These are phyloP conservation scores for Antheraea yamamai DNA, from an alignment of 2,888 invertebrate species.

Conservation along the genomic window DNA sequence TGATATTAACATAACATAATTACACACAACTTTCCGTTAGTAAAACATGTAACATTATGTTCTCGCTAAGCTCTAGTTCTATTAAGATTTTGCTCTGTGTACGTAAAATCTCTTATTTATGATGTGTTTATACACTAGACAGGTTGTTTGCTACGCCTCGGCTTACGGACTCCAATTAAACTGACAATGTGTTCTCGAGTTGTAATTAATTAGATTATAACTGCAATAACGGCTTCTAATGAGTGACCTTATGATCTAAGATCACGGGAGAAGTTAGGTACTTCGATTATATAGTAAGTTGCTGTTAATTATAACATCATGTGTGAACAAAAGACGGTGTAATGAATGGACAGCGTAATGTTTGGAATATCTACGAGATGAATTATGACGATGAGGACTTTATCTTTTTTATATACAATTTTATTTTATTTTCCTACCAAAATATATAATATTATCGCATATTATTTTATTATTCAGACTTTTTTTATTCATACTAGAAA, in stretches of 20 bases:
- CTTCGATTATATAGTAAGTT: conserved; percentile 55
- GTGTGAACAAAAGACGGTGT: not conserved
- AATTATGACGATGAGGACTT: too few relatives aligned
- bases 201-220: conserved; percentile 67
- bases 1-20: conserved; percentile 20
- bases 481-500: too few relatives aligned
- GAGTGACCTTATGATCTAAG: conserved; percentile 53
- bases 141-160: conserved; percentile 30
- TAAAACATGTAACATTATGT: conserved; percentile 31
- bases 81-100: conserved; percentile 30
- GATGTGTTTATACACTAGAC: conserved; percentile 26
- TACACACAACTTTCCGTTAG: conserved; percentile 26
- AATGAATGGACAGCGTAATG: not conserved
- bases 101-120: conserved; percentile 34
- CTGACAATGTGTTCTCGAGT: conserved; percentile 56
- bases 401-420: too few relatives aligned
- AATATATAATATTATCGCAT: too few relatives aligned
- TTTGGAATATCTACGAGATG: too few relatives aligned
- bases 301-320: conserved; percentile 23
- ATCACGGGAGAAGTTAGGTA: conserved; percentile 33
- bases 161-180: conserved; percentile 63
- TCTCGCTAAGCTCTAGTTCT: conserved; percentile 28
- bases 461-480: too few relatives aligned
- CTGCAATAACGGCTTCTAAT: conserved; percentile 54
- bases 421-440: too few relatives aligned